phyloP scores from a whole-genome alignment of 2,888 invertebrate species.

The Psylliodes chrysocephalus region DNA sequence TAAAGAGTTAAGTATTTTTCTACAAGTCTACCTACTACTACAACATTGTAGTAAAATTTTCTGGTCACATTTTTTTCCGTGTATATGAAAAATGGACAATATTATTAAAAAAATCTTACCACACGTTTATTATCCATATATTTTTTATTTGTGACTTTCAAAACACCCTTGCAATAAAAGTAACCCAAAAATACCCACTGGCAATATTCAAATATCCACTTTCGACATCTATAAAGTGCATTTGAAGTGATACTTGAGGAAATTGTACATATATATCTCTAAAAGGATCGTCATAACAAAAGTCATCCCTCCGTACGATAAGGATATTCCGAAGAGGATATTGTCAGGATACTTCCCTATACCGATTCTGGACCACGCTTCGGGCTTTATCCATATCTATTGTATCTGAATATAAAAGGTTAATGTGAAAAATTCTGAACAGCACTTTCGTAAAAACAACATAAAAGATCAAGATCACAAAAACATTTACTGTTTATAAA shows the following conservation, averaged over 20 bases:
- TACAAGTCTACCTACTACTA: too few species aligned
- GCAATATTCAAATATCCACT: constrained; percentile 17
- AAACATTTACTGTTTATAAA: too few species aligned
- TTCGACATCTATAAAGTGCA: constrained; percentile 12
- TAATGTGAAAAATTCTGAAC: not conserved
- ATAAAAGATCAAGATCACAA: too few species aligned
- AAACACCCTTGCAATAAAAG: not conserved
- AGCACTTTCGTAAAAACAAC: too few species aligned
- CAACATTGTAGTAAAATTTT: too few species aligned
- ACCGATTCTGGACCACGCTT: not conserved
- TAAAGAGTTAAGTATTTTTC: too few species aligned
- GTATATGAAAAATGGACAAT: too few species aligned
- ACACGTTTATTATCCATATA: too few species aligned
- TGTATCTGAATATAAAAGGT: not conserved
- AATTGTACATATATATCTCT: constrained; percentile 7
- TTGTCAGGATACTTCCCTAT: not conserved
- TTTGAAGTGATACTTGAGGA: not conserved
- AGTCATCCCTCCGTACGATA: not conserved
- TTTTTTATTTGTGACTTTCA: too few species aligned
- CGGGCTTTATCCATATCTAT: not conserved
- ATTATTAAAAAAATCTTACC: too few species aligned
- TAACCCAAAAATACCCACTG: constrained; percentile 1
- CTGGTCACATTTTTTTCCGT: too few species aligned
- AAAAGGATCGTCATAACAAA: constrained; percentile 7
- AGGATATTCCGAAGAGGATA: constrained; percentile 3